Evolutionary conservation across 2,797 vertebrate species (phyloP), one percentile per base, ranked within the genome.

Genomic region (Artibeus jamaicensis): DNA sequence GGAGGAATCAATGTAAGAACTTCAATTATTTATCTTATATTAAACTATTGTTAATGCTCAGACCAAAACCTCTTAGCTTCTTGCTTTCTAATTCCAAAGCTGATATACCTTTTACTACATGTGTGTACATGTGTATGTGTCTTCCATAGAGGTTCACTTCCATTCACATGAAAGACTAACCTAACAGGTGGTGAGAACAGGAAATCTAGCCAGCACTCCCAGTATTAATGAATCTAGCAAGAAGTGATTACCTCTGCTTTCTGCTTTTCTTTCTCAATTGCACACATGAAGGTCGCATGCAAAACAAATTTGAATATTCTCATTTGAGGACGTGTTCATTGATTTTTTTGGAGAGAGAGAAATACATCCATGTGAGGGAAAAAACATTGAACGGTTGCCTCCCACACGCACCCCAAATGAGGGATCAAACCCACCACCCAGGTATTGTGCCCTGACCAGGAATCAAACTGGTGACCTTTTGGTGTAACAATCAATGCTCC

Each of bases 231-330:
- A 89, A 76, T 86, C 70, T 95, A 91, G 55, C 83, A 62, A 26
- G 12, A 94, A 85, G 37, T 77, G 32, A 71, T 59, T 73, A 59
- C 39, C 29, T 88, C 9, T 24, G 37, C 21, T 73, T 74, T 95
- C 71, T 79, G 46, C 29, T 73, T 85, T 91, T 22, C 73, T 95
- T 83, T 62, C 53, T 77, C 70, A 92, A 12, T 21, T 73, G 86
- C 37, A 87, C 86, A 86, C 37, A 73, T 55, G 85, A 87, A 95
- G 32, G 22, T 34, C 87, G 5, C 39, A 44, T 53, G 65, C n/a
- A 95, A 95, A 93, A 95, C 42, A 91, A 34, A 93, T 82, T 22
- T 74, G 48, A 92, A 88, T 53, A 65, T 62, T n/a, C 59, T 32
- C 14, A 65, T n/a, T 65, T 65, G 62, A 65, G 62, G 32, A 65